Percentiles rank a stretch among this genome's conserved stretches.
Evolutionary conservation across 2,888 invertebrate genomes (phyloP).

Genomic region (Busseola fusca): DNA sequence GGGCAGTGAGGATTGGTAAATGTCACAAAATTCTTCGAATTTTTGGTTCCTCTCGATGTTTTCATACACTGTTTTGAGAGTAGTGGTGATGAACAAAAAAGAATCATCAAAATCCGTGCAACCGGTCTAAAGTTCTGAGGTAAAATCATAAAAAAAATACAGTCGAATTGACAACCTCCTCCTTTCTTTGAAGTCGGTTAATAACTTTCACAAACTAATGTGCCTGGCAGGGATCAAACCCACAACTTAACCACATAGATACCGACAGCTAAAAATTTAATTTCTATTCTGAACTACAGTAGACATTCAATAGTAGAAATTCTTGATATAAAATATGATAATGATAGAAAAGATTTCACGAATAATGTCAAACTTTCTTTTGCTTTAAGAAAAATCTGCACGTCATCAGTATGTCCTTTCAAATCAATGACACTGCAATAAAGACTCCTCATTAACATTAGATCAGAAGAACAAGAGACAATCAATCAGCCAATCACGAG

Average conservation of each 20-base stretch:
- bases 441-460: slow-evolving; percentile 6
- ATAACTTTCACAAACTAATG: neutral
- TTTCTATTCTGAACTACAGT: neutral
- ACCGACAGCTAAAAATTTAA: neutral
- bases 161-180: too few species aligned
- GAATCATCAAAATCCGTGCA: too few species aligned
- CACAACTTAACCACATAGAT: neutral
- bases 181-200: too few species aligned
- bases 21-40: neutral
- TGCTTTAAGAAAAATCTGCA: neutral
- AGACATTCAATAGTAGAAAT: neutral
- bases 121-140: too few species aligned
- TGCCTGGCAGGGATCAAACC: neutral
- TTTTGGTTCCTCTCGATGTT: neutral
- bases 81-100: neutral
- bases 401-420: slow-evolving; percentile 7
- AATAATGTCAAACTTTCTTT: neutral
- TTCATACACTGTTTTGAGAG: neutral
- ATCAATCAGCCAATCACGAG: slow-evolving; percentile 13
- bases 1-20: neutral
- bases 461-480: neutral
- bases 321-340: neutral
- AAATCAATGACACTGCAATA: slow-evolving; percentile 26
- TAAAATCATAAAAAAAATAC: too few species aligned
- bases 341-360: neutral